phyloP scores from a whole-genome alignment of 2,113 vertebrate genomes.

The Entomyzon cyanotis region DNA sequence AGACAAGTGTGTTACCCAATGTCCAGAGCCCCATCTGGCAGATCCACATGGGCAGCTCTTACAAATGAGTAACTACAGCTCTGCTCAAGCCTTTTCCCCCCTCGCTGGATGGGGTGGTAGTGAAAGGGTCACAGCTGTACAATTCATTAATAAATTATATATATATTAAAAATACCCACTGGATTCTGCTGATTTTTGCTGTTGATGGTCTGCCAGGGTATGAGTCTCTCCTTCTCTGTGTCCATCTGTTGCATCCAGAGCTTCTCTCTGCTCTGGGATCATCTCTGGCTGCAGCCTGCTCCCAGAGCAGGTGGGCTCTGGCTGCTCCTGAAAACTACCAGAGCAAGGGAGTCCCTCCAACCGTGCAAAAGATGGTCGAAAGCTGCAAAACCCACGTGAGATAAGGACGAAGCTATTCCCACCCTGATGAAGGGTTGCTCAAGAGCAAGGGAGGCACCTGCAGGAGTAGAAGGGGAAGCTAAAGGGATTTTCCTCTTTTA shows the following conservation, averaged over 20 bases:
- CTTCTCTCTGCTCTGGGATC: not conserved
- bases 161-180: not conserved
- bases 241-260: not conserved
- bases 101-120: not conserved
- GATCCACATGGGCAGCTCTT: not conserved
- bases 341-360: not conserved
- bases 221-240: not conserved
- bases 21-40: not conserved
- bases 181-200: not conserved
- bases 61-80: not conserved
- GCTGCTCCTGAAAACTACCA: not conserved
- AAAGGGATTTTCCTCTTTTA: not conserved
- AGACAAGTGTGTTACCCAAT: not conserved
- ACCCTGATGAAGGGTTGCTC: not conserved
- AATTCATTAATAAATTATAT: conserved; percentile 30
- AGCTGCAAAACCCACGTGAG: fast-evolving
- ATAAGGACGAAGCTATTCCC: not conserved
- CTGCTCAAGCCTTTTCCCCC: not conserved
- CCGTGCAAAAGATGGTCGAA: fast-evolving
- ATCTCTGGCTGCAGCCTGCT: not conserved
- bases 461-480: not conserved
- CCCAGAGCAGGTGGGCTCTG: not conserved
- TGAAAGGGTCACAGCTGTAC: not conserved
- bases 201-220: not conserved
- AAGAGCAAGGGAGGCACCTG: not conserved